Evolutionary conservation across 2,888 invertebrate genomes (phyloP), one percentile per base, ranked within the genome.

Genomic region (Microchrysa polita): DNA sequence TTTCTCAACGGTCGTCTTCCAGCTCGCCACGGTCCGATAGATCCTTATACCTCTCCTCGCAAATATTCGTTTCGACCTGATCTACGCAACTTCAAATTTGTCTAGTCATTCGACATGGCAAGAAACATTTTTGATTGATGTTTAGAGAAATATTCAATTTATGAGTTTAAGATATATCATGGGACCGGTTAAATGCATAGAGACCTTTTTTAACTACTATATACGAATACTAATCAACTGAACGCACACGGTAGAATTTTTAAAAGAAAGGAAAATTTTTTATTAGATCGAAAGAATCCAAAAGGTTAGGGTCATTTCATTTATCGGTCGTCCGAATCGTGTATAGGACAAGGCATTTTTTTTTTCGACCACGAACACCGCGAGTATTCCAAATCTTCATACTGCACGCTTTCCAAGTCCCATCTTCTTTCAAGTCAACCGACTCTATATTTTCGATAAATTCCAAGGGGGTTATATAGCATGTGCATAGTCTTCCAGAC

Each of bases 111-210:
- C 22, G 22, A 34, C 73, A 44, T 44, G 44, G 63, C 73, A 60
- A 48, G 53, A 53, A 71, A 44, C 14, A 40, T 48, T 72, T 73
- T 73, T 73, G 63, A 73, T 73, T 73, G 63, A 73, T 73, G 73
- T 73, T 73, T 73, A 53, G 40, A 63, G 73, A 72, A 72, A 72
- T 73, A 73, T 73, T 73, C 73, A 73, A 73, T 73, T 73, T 73
- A 60, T 72, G 61, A 16, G 72, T 27, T 72, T 73, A 42, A 59
- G 59, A 44, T 22, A 59, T 27, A 67, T 34, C 7, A 34, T 34
- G 27, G 7, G 27, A 34, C 27, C 27, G 27, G 22, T 12, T n/a
- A 20, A 67, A 44, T 16, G 22, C n/a, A n/a, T 14, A 67, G n/a
- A 67, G 34, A 60, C 4, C 48, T 48, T 10, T n/a, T n/a, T n/a